Base-by-base conservation (phyloP, 2,113 vertebrate genomes). In the Rhinichthys klamathensis region DNA sequence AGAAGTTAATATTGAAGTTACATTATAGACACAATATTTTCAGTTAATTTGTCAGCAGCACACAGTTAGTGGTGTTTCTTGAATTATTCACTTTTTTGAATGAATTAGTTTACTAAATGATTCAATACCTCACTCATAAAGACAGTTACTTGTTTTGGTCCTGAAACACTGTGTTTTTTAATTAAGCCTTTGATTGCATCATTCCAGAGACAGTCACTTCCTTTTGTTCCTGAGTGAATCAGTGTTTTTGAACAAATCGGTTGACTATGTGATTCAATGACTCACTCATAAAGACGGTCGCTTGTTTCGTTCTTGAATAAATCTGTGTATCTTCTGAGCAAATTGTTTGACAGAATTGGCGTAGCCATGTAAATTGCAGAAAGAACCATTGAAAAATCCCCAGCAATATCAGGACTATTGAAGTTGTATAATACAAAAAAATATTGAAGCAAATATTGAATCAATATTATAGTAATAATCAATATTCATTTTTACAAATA, bases 391-490 rank as follows among this genome's bases (percentile, higher is more conserved):
- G 21, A 23, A 41, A 23, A 70, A 41, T 69, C 32, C 16, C 30
- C 18, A 41, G 32, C 3, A 38, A 18, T 18, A 4, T 18, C 30
- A 67, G 63, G 30, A 35, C 15, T 11, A 16, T 38, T 38, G 16
- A 32, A 38, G 67, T 69, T 69, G 9, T 41, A 10, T 70, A 38
- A 70, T 38, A 38, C 32, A 38, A 27, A n/a, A 25, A 2, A 30
- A 27, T 27, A 12, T 13, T 11, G 44, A 46, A 80, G 25, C 38
- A 67, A 67, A 67, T 46, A 21, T 51, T 81, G 10, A 30, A 49
- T 65, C 25, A 61, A 41, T 60, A 25, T n/a, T 61, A 23, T 60
- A 60, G 7, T 60, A n/a, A 60, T 25, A 61, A 79, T 79, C 76
- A 69, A 30, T 69, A 81, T 81, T 67, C 5, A 51, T 32, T 32